phyloP scores from a whole-genome alignment of 1,140 invertebrate species.

The Saccostrea echinata region DNA sequence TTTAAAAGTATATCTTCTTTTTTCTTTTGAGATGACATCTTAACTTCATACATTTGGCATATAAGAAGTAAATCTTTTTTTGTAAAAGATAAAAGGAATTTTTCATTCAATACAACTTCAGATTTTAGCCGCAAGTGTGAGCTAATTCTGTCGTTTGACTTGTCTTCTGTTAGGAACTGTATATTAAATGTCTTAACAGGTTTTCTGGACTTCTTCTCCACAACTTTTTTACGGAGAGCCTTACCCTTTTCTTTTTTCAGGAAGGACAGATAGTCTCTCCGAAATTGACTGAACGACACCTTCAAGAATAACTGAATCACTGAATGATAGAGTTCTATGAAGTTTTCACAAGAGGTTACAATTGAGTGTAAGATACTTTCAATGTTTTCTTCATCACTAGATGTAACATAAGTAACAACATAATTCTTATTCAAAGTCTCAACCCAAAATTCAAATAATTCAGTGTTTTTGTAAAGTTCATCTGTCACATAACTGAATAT shows the following conservation, averaged over 20 bases:
- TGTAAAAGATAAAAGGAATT: background rate
- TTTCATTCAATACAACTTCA: too few species aligned
- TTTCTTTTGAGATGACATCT: too few species aligned
- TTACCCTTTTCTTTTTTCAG: constrained; percentile 41
- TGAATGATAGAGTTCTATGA: too few species aligned
- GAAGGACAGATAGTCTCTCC: constrained; percentile 7
- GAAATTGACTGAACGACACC: constrained; percentile 42
- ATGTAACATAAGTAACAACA: too few species aligned
- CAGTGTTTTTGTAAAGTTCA: background rate
- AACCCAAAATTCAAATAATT: background rate
- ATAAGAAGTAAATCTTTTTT: too few species aligned
- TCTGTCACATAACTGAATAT: background rate
- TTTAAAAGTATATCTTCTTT: too few species aligned
- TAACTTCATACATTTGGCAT: too few species aligned
- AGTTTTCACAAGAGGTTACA: too few species aligned
- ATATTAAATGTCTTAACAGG: constrained; percentile 7
- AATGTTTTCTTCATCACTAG: background rate
- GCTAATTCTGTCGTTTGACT: too few species aligned
- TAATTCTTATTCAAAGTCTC: background rate
- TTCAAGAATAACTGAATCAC: constrained; percentile 28
- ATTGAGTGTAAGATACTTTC: too few species aligned
- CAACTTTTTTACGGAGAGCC: too few species aligned
- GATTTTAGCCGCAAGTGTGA: too few species aligned
- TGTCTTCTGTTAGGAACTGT: constrained; percentile 33
- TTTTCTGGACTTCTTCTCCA: background rate